Evolutionary conservation across 2,113 vertebrate genomes (phyloP).

Genomic region (Oncorhynchus gorbuscha): DNA sequence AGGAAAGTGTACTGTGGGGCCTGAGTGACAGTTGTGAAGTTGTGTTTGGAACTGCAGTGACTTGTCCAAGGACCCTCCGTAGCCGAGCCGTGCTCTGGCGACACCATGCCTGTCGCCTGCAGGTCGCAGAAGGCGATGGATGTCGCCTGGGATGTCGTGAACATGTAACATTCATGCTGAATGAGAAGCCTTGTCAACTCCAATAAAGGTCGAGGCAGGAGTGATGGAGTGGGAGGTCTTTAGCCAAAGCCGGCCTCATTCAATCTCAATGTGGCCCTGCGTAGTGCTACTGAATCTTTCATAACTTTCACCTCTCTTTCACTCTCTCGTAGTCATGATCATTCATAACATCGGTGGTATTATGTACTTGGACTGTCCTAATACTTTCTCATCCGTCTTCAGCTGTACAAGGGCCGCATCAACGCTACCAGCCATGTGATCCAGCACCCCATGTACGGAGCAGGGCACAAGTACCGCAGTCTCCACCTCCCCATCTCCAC

Average conservation of each 20-base stretch:
- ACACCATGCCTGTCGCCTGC: conserved; percentile 7
- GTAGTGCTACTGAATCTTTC: neutral
- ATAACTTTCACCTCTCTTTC: neutral
- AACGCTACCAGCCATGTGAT: conserved; percentile 98
- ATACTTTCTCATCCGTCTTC: conserved; percentile 21
- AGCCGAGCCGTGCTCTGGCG: neutral
- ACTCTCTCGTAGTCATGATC: neutral
- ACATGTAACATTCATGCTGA: conserved; percentile 26
- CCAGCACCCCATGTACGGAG: conserved; percentile 98
- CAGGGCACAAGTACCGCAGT: conserved; percentile 98
- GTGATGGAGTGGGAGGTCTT: neutral
- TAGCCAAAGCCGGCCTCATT: neutral
- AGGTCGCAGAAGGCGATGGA: conserved; percentile 13
- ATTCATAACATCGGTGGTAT: neutral
- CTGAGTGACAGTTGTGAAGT: neutral
- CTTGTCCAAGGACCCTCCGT: neutral
- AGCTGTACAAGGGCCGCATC: conserved; percentile 98
- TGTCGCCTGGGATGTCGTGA: conserved; percentile 4
- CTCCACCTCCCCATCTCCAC: conserved; percentile 97
- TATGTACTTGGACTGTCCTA: neutral
- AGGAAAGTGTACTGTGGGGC: neutral
- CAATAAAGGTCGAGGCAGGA: neutral
- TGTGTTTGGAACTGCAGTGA: neutral
- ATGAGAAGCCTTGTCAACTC: conserved; percentile 17
- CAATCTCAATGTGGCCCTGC: neutral